phyloP scores from a whole-genome alignment of 2,113 vertebrate species.

The Cheilinus undulatus region DNA sequence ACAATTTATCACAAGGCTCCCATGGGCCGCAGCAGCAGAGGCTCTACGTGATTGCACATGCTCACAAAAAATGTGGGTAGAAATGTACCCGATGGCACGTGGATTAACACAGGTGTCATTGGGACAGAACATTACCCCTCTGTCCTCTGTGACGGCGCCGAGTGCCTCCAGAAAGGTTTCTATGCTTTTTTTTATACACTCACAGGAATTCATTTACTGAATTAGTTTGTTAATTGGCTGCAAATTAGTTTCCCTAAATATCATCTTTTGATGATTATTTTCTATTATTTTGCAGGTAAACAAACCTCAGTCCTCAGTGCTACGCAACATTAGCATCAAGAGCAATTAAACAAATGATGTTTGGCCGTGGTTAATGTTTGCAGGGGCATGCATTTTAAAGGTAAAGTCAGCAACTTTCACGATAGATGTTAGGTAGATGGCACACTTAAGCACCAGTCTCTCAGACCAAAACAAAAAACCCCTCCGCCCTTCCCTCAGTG shows the following conservation, averaged over 20 bases:
- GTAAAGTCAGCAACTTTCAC: no score
- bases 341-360: slow-evolving; percentile 39
- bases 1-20: slow-evolving; percentile 72
- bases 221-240: slow-evolving; percentile 34
- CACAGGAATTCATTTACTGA: slow-evolving; percentile 32
- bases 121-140: slow-evolving; percentile 58
- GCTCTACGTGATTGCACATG: slow-evolving; percentile 22
- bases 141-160: slow-evolving; percentile 49
- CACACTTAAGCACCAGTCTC: no score
- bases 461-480: no score
- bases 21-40: slow-evolving; percentile 19
- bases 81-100: background rate
- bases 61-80: background rate
- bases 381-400: no score
- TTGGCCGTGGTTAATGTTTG: no score
- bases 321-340: slow-evolving; percentile 59
- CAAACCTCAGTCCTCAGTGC: slow-evolving; percentile 43
- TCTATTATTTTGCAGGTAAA: slow-evolving; percentile 63
- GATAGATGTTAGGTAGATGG: no score
- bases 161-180: slow-evolving; percentile 38
- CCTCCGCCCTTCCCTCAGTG: no score
- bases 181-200: slow-evolving; percentile 28
- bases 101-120: slow-evolving; percentile 40
- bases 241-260: slow-evolving; percentile 73
- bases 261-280: slow-evolving; percentile 12